Base-by-base conservation (phyloP, 1,140 invertebrate species). In the Adoxophyes honmai region DNA sequence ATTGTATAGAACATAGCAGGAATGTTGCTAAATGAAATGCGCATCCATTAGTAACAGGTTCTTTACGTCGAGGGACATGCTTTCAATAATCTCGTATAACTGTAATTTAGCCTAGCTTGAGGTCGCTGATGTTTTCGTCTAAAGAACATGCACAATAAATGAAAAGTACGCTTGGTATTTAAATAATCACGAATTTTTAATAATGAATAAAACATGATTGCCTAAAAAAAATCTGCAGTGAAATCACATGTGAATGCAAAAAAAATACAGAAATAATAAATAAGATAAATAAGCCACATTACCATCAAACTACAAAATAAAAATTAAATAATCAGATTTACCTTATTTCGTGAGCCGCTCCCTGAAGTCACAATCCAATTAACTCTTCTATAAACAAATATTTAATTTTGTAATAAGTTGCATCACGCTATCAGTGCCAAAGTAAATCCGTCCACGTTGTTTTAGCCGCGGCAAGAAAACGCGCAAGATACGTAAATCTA, bases 241-340 rank as follows among this genome's bases (percentile, higher is more conserved):
- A 88, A 88, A 88, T 88, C 85, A 88, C 85, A 88, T 88, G 85
- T 88, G 85, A 88, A 88, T 85, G 81, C 80, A 84, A 85, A 83
- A 85, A 83, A 81, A 76, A 80, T 75, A 68, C 78, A 52, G 72
- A 74, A 85, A 82, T 72, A 78, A 79, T 75, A 83, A 84, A 88
- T 85, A 88, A 70, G 57, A 75, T 70, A 72, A 66, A 88, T 85
- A 88, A 88, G 83, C 83, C 75, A 85, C 74, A 88, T 80, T 85
- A 86, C 81, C 77, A 81, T 53, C 66, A 81, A 77, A 80, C 79
- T 81, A 86, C 78, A 56, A 74, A 62, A 66, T 68, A 73, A 63
- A 66, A 51, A 48, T 57, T 57, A 75, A 70, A 70, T 68, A 59
- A 65, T 67, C 13, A 54, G 48, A 66, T 77, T 77, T 77, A 77